Conservation (phyloP, 2,113 vertebrate species). For the Thunnus maccoyii region DNA sequence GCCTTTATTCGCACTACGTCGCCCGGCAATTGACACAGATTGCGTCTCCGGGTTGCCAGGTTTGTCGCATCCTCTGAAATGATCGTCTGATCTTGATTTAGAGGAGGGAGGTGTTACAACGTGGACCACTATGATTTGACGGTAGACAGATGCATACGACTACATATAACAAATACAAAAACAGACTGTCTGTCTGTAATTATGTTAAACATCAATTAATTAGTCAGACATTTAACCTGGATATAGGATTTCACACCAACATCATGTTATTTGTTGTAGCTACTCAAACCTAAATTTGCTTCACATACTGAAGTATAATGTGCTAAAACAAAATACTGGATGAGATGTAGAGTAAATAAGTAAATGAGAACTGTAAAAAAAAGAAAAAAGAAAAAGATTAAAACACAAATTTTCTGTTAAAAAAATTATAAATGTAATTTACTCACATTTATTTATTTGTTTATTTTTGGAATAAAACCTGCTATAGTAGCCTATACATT, state of each 20-base stretch:
- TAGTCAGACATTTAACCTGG: not conserved
- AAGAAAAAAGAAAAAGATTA: too few species aligned
- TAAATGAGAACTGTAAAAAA: too few species aligned
- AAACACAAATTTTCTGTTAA: not conserved
- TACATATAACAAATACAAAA: too few species aligned
- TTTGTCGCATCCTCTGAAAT: conserved; percentile 28
- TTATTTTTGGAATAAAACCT: not conserved
- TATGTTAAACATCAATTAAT: too few species aligned
- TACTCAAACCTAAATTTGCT: not conserved
- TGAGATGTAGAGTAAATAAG: too few species aligned
- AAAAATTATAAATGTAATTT: not conserved
- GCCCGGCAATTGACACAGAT: conserved; percentile 80
- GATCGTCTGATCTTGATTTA: not conserved
- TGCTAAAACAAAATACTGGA: not conserved
- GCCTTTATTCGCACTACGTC: conserved; percentile 70
- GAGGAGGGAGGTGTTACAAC: fast-evolving
- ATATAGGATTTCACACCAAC: not conserved
- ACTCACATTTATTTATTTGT: too few species aligned
- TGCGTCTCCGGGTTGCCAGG: conserved; percentile 83
- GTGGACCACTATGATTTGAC: too few species aligned
- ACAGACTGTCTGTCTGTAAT: too few species aligned
- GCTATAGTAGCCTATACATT: not conserved
- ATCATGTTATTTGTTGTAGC: not conserved
- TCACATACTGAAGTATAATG: not conserved
- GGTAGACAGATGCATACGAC: too few species aligned